Base-by-base conservation (phyloP, 2,113 vertebrate genomes). In the human (Homo sapiens) region DNA sequence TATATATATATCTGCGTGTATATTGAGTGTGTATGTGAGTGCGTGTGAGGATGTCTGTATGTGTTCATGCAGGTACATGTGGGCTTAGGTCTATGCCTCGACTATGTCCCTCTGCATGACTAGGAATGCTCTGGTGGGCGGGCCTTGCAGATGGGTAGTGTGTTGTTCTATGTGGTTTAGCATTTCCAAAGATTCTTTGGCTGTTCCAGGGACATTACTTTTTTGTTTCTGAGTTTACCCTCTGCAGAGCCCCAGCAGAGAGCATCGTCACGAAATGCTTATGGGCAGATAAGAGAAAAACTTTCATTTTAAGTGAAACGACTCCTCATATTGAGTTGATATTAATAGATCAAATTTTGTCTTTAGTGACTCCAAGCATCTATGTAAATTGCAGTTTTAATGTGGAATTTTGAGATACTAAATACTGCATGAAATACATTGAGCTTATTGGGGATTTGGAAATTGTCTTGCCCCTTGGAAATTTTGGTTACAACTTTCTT, bases 231-330 rank as follows among this genome's bases (percentile, higher is more conserved):
- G 9, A 12, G 25, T n/a, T 83, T 43, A 14, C 32, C 61, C 22
- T 84, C 66, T 32, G 25, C 66, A 38, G 89, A 50, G 45, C 45
- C 25, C 70, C 73, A 32, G 35, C 27, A 59, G 75, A 93, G 32
- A 38, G 10, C 30, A 6, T 64, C 35, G 10, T 66, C 59, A 38
- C 13, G 18, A 52, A 86, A 38, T n/a, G 3, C 81, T 40, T 14
- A 40, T 1, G 8, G 73, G 35, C 23, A 70, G 40, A 64, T 35
- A 59, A 87, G 81, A 64, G n/a, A 40, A 78, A 89, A 79, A 61
- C 27, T 14, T 82, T 48, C 48, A 89, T 82, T 68, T 93, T 32
- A 92, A 82, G 50, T n/a, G 70, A 90, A 95, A 96, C 3, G n/a
- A 72, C 40, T 91, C 59, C 50, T 88, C 48, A 9, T 43, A 50